Evolutionary conservation across 2,888 invertebrate species (phyloP).

Genomic region (Tetragonula carbonaria): DNA sequence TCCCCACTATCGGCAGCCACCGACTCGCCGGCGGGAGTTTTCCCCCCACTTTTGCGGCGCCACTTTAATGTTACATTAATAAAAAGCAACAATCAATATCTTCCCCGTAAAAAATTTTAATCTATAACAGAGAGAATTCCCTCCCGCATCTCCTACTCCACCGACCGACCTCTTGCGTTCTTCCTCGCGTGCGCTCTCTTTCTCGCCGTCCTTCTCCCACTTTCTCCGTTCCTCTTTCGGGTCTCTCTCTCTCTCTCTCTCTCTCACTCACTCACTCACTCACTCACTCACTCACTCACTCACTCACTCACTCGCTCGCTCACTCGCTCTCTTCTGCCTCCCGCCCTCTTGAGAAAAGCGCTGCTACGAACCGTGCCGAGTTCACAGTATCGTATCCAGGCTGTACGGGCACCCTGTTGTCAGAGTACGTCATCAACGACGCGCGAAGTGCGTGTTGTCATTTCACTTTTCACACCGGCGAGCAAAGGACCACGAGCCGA

Average conservation of each 20-base stretch:
- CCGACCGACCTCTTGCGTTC: slow-evolving; percentile 31
- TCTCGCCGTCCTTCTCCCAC: slow-evolving; percentile 35
- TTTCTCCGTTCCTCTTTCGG: slow-evolving; percentile 23
- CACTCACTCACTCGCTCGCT: slow-evolving; percentile 20
- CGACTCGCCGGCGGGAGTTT: slow-evolving; percentile 63
- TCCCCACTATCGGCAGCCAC: slow-evolving; percentile 40
- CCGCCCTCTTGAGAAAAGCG: slow-evolving; percentile 72
- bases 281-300: slow-evolving; percentile 15
- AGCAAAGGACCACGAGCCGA: slow-evolving; percentile 24
- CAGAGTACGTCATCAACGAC: slow-evolving; percentile 34
- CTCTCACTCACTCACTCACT: slow-evolving; percentile 25
- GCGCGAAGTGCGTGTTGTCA: slow-evolving; percentile 57
- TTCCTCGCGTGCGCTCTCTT: slow-evolving; percentile 42
- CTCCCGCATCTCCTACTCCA: slow-evolving; percentile 52
- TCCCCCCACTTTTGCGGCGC: slow-evolving; percentile 69
- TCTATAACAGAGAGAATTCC: slow-evolving; percentile 80
- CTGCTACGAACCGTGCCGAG: slow-evolving; percentile 57
- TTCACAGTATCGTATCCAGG: slow-evolving; percentile 70
- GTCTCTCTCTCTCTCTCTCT: slow-evolving; percentile 34
- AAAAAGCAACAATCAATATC: slow-evolving; percentile 84
- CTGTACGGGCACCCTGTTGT: slow-evolving; percentile 61
- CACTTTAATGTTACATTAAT: slow-evolving; percentile 84
- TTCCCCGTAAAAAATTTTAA: slow-evolving; percentile 83
- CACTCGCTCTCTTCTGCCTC: slow-evolving; percentile 42
- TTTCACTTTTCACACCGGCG: slow-evolving; percentile 58